phyloP scores from a whole-genome alignment of 1,140 invertebrate species.

The Drosophila sp. region DNA sequence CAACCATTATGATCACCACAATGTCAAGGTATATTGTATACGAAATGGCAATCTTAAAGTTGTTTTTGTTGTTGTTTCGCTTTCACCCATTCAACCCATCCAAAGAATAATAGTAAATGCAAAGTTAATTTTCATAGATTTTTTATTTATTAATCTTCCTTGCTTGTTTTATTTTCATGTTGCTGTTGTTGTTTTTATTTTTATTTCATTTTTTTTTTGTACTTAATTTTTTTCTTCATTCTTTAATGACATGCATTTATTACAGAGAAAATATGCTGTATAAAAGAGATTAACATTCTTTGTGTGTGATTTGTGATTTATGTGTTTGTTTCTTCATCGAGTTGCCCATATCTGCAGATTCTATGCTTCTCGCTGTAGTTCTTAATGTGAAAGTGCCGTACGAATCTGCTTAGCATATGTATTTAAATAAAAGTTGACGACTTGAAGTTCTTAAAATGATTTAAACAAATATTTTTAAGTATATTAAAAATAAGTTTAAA shows the following conservation, averaged over 20 bases:
- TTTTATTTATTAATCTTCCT: conserved; percentile 81
- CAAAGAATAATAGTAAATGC: conserved; percentile 52
- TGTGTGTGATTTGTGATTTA: conserved; percentile 57
- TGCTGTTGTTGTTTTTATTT: conserved; percentile 37
- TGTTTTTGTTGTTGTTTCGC: conserved; percentile 34
- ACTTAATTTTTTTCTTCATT: conserved; percentile 77
- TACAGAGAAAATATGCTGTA: conserved; percentile 71
- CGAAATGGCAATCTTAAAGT: too few species aligned
- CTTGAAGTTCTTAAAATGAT: conserved; percentile 60
- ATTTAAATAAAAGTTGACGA: conserved; percentile 75
- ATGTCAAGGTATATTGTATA: conserved; percentile 20
- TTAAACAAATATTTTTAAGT: conserved; percentile 75
- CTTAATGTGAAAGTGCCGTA: conserved; percentile 73
- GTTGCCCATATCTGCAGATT: conserved; percentile 71
- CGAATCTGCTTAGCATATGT: conserved; percentile 72
- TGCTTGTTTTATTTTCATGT: conserved; percentile 60
- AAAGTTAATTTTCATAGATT: conserved; percentile 77
- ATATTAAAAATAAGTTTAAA: conserved; percentile 76
- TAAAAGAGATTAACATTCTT: conserved; percentile 77
- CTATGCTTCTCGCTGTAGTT: conserved; percentile 67
- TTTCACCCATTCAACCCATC: conserved; percentile 72
- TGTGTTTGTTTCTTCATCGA: conserved; percentile 50
- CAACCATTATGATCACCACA: conserved; percentile 32
- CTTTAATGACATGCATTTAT: conserved; percentile 84
- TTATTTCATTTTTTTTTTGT: conserved; percentile 66